Conservation (phyloP, 1,140 invertebrate species). For the Mamestra configurata region DNA sequence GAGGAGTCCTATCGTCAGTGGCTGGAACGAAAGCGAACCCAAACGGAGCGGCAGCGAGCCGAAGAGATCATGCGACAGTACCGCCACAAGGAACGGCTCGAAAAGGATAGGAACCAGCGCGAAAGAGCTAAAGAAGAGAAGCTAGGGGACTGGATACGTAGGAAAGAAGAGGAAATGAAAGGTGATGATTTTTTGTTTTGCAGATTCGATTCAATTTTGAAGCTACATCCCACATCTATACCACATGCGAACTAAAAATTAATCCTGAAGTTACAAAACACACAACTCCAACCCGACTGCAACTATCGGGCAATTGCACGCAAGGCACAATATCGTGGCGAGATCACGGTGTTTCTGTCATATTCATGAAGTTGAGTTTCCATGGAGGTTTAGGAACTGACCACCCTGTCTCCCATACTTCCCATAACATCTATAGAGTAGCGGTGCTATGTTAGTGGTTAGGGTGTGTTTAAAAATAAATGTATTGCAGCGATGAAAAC, state of each 20-base stretch:
- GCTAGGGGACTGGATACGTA: slow-evolving; percentile 85
- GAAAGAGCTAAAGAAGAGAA: slow-evolving; percentile 85
- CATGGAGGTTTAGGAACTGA: too few species aligned
- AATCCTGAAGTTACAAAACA: too few species aligned
- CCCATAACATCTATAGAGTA: too few species aligned
- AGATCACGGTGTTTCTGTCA: too few species aligned
- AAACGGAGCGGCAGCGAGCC: slow-evolving; percentile 72
- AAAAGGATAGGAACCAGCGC: slow-evolving; percentile 74
- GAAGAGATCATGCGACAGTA: slow-evolving; percentile 78
- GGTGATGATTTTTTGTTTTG: slow-evolving; percentile 63
- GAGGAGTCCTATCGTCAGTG: slow-evolving; percentile 80
- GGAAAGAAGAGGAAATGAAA: slow-evolving; percentile 87
- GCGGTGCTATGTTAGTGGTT: too few species aligned
- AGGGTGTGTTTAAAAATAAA: background rate
- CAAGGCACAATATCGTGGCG: too few species aligned
- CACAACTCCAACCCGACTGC: too few species aligned
- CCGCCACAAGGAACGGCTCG: slow-evolving; percentile 70
- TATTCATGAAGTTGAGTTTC: too few species aligned
- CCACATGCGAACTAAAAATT: too few species aligned
- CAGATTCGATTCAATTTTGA: background rate
- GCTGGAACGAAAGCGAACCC: slow-evolving; percentile 76
- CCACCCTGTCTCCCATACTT: too few species aligned
- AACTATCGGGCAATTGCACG: too few species aligned
- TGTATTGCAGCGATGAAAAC: slow-evolving; percentile 76
- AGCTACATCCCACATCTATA: too few species aligned